Evolutionary conservation across 2,113 vertebrate genomes (phyloP), one percentile per base, ranked within the genome.

Genomic region (Polypterus senegalus): DNA sequence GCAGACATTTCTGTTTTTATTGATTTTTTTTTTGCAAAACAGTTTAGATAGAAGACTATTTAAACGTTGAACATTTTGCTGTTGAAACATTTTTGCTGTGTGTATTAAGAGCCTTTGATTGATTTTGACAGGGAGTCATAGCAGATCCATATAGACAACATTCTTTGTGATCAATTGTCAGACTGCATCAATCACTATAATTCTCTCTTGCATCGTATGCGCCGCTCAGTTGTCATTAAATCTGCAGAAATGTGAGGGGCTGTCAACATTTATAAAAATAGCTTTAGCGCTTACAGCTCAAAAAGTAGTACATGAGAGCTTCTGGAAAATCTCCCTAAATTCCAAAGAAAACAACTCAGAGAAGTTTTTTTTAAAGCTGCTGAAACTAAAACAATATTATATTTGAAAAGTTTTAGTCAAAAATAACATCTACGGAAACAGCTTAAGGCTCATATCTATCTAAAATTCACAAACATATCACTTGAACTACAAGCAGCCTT

Each of bases 121-220:
- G 70, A 70, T 77, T 78, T 73, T 81, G 80, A 71, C 73, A 79
- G 74, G 74, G 59, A 81, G 79, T 75, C 79, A 75, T 71, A 74
- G 63, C 53, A 58, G 71, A 76, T 81, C 75, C 76, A 76, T 75
- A 70, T 67, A 75, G 73, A 66, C 69, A 76, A 72, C 74, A 77
- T 81, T 86, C 74, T 76, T 76, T 77, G 69, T 72, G 68, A 79
- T 79, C 75, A 79, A 68, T 77, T 80, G 82, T 88, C 74, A 73
- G 48, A 57, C 65, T 48, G 44, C 79, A 80, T 87, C 77, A 81
- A 78, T 84, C 78, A 81, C 68, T 47, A 46, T 43, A 46, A 57
- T 11, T 46, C 60, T 46, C 49, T 44, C 44, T 6, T 45, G 46
- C 43, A 11, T 44, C 9, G 45, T 48, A 9, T 11, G 47, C 52